Conservation (phyloP, 2,888 invertebrate species). For the Eupithecia pulchellata region DNA sequence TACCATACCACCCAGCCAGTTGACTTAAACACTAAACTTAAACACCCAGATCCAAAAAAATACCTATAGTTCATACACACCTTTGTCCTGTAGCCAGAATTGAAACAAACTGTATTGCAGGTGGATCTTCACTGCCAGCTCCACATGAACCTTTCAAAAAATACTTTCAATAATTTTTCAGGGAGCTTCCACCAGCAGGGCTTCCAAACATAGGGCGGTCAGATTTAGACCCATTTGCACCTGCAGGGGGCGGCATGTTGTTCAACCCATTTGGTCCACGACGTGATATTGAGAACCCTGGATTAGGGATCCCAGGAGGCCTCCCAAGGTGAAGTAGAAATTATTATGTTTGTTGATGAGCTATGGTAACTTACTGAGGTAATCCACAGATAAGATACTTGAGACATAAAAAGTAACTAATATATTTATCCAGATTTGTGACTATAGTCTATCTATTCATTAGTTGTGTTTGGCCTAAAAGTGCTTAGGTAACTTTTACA, state of each 20-base stretch:
- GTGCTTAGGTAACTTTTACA: neutral
- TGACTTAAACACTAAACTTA: neutral
- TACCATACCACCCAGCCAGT: neutral
- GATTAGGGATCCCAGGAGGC: slow-evolving; percentile 85
- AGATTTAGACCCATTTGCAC: slow-evolving; percentile 91
- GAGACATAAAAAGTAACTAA: neutral
- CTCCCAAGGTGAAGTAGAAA: slow-evolving; percentile 79
- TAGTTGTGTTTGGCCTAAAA: neutral
- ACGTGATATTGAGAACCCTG: slow-evolving; percentile 77
- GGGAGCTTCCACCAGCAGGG: slow-evolving; percentile 69
- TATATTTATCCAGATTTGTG: neutral
- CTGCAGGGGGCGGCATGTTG: slow-evolving; percentile 89
- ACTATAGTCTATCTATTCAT: neutral
- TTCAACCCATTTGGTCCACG: slow-evolving; percentile 87
- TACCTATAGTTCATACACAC: neutral
- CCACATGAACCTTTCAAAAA: slow-evolving; percentile 9
- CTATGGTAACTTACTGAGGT: too few species aligned
- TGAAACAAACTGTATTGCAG: neutral
- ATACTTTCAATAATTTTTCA: slow-evolving; percentile 44
- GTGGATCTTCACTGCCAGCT: neutral
- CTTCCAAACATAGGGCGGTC: slow-evolving; percentile 87
- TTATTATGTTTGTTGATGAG: neutral
- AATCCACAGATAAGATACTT: neutral
- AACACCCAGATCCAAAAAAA: neutral
- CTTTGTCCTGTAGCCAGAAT: neutral